Evolutionary conservation across 2,888 invertebrate genomes (phyloP), one percentile per base, ranked within the genome.

Genomic region (Pachycephus smyrnensis): DNA sequence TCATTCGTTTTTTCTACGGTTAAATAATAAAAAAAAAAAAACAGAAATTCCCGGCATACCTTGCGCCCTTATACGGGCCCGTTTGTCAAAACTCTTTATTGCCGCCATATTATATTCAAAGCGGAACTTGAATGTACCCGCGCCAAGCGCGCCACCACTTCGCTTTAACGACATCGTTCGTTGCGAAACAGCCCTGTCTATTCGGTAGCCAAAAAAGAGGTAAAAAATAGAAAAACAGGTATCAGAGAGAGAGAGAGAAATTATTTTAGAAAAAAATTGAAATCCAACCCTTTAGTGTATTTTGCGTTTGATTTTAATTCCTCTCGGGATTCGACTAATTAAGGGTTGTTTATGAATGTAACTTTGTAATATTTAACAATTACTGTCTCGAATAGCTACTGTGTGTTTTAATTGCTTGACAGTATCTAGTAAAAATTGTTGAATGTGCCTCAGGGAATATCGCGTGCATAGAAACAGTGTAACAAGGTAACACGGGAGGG

Each of bases 51-150:
- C 23, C 55, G 23, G 1, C 55, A 55, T 55, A 55, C 55, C 55
- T 55, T 55, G 55, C 55, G 55, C 55, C 55, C 55, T 23, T 55
- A 23, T 31, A 31, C 71, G 11, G 31, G 71, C 31, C 80, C 88
- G 89, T 90, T 90, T 90, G 89, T 90, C 89, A 90, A 90, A 90
- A 89, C 87, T 89, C 89, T 90, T 90, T 89, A 90, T 91, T 88
- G 90, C 87, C 86, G 84, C 82, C 80, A 82, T 86, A 85, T 84
- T 88, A 86, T 88, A 89, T 89, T 89, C 89, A 89, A 89, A 89
- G 85, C 86, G 84, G 83, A 82, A 81, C 83, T 81, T 80, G 79
- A 82, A 82, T 84, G 82, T 83, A 82, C 82, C 79, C 78, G 82
- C 82, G 80, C 82, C 80, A 73, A 68, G 31, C 37, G 82, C 35